Evolutionary conservation across 2,797 vertebrate species (phyloP).

Genomic region (Tachyglossus aculeatus): DNA sequence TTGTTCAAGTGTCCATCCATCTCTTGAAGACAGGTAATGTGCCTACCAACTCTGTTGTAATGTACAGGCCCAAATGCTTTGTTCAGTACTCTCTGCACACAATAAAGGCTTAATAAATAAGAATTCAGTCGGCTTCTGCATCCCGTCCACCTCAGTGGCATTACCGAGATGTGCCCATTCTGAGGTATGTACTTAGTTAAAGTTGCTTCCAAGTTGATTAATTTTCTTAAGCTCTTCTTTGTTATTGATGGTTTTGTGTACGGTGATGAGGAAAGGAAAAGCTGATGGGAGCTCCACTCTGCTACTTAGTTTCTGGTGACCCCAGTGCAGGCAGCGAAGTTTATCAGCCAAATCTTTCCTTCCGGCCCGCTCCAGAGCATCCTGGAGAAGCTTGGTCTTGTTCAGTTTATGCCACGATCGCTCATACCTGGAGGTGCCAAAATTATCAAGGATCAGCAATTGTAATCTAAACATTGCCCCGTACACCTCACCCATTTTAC

Average conservation of each 20-base stretch:
- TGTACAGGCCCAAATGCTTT: too few species aligned
- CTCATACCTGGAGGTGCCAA: slow-evolving; percentile 62
- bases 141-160: too few species aligned
- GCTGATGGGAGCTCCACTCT: slow-evolving; percentile 79
- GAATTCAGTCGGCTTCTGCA: too few species aligned
- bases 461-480: background rate
- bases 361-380: slow-evolving; percentile 72
- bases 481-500: too few species aligned
- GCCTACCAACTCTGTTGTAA: too few species aligned
- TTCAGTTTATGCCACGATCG: slow-evolving; percentile 73
- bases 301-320: slow-evolving; percentile 78
- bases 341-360: slow-evolving; percentile 75
- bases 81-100: too few species aligned
- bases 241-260: slow-evolving; percentile 79
- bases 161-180: too few species aligned
- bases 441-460: background rate
- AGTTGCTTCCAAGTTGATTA: slow-evolving; percentile 75
- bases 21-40: too few species aligned
- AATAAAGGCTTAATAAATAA: too few species aligned
- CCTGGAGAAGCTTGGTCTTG: slow-evolving; percentile 78
- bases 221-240: slow-evolving; percentile 76
- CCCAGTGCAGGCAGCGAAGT: slow-evolving; percentile 77
- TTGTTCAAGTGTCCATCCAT: background rate
- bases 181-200: slow-evolving; percentile 45
- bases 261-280: slow-evolving; percentile 80